These are phyloP conservation scores for Zhengitettix transpicula DNA, from an alignment of 2,888 invertebrate species.

Conservation along the genomic window DNA sequence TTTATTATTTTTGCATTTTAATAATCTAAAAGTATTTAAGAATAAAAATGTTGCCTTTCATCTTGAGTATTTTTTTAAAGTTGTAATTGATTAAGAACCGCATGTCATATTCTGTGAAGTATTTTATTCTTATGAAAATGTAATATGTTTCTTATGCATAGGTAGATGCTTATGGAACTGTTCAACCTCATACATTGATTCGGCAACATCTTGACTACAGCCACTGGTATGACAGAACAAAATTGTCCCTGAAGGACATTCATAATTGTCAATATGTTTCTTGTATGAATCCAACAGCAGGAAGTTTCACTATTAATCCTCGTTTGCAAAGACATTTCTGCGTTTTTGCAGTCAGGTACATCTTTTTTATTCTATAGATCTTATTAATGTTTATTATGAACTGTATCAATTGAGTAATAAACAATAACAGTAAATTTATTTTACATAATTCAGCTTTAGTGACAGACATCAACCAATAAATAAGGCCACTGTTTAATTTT, in stretches of 20 bases:
- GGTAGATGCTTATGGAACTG: conserved; percentile 76
- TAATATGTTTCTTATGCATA: conserved; percentile 14
- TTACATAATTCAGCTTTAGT: no score
- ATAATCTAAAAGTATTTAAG: no score
- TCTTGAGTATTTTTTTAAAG: no score
- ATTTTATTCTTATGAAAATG: not conserved
- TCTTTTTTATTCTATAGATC: not conserved
- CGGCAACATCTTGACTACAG: conserved; percentile 90
- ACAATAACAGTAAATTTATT: no score
- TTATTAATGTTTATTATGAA: no score
- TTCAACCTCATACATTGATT: conserved; percentile 90
- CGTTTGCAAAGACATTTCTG: conserved; percentile 80
- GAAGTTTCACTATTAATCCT: conserved; percentile 92
- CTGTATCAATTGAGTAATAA: no score
- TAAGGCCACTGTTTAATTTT: no score
- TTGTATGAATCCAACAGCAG: conserved; percentile 97
- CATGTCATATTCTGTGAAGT: no score
- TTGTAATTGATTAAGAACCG: no score
- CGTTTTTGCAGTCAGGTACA: conserved; percentile 61
- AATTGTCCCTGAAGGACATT: conserved; percentile 79
- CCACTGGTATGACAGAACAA: conserved; percentile 88
- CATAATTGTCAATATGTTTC: conserved; percentile 94
- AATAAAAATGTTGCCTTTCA: not conserved
- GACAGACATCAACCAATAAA: no score
- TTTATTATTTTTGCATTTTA: not conserved